These are phyloP conservation scores for Mionectes macconnelli DNA, from an alignment of 2,113 vertebrate genomes.

Conservation along the genomic window DNA sequence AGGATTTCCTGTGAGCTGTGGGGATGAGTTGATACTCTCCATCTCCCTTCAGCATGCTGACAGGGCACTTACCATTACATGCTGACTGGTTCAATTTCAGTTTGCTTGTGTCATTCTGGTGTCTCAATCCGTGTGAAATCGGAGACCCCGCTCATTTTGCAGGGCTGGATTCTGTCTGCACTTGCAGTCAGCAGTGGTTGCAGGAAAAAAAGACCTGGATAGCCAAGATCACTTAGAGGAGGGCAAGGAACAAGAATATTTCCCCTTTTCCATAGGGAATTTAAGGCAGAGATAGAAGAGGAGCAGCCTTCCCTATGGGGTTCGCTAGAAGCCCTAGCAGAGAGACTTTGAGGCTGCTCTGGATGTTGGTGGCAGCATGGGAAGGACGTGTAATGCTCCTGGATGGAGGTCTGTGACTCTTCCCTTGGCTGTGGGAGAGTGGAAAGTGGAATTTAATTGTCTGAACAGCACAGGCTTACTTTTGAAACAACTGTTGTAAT, in stretches of 20 bases:
- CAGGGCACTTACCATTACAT: background rate
- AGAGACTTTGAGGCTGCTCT: background rate
- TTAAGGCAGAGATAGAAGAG: background rate
- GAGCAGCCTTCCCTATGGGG: background rate
- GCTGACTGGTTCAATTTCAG: background rate
- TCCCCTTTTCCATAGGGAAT: background rate
- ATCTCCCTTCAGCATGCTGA: background rate
- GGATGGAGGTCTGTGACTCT: background rate
- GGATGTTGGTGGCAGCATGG: background rate
- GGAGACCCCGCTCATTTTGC: background rate
- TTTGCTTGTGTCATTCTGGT: background rate
- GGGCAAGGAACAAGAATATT: background rate
- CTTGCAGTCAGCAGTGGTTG: background rate
- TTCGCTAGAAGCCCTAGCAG: background rate
- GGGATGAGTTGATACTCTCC: background rate
- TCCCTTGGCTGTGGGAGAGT: background rate
- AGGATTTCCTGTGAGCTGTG: background rate
- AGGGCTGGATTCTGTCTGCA: background rate
- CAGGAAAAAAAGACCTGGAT: background rate
- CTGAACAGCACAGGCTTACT: background rate
- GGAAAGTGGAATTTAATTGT: background rate
- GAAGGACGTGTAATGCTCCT: background rate
- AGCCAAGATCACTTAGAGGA: background rate
- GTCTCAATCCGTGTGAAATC: background rate
- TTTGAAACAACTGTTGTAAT: background rate